Evolutionary conservation across 1,140 invertebrate species (phyloP).

Genomic region (Sesamia nonagrioides): DNA sequence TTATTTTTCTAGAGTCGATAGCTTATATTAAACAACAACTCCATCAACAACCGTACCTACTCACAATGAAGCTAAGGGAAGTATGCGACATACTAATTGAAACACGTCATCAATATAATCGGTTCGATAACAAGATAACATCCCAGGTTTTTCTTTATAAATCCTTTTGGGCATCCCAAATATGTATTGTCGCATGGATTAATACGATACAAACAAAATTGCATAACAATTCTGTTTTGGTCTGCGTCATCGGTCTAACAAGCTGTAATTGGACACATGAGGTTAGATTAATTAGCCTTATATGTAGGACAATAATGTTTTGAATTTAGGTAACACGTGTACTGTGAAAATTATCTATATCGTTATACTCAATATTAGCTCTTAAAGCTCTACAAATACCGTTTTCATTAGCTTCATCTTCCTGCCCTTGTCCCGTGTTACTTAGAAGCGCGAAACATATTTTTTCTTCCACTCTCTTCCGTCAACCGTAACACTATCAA

Average conservation of each 20-base stretch:
- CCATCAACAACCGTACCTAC: too few species aligned
- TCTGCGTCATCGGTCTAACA: not conserved
- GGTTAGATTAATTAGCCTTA: not conserved
- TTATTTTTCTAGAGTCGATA: too few species aligned
- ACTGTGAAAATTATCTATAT: not conserved
- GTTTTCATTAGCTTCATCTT: too few species aligned
- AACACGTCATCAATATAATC: not conserved
- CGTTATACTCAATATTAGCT: not conserved
- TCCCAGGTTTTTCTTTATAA: constrained; percentile 1
- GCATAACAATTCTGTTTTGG: not conserved
- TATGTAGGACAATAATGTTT: not conserved
- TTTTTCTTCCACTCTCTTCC: too few species aligned
- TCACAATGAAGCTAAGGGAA: not conserved
- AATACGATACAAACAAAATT: not conserved
- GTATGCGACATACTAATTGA: not conserved
- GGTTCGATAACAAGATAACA: constrained; percentile 2
- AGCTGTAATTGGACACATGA: constrained; percentile 3
- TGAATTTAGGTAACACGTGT: constrained; percentile 10
- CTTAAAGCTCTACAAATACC: not conserved
- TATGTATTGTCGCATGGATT: not conserved
- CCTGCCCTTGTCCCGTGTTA: too few species aligned
- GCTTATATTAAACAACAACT: too few species aligned
- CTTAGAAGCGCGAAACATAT: too few species aligned
- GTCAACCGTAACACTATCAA: too few species aligned
- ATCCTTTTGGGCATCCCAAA: not conserved